Percentiles rank a stretch among this genome's conserved stretches.
These are phyloP conservation scores for Actenoides hombroni DNA, from an alignment of 2,113 vertebrate genomes.

Conservation along the genomic window DNA sequence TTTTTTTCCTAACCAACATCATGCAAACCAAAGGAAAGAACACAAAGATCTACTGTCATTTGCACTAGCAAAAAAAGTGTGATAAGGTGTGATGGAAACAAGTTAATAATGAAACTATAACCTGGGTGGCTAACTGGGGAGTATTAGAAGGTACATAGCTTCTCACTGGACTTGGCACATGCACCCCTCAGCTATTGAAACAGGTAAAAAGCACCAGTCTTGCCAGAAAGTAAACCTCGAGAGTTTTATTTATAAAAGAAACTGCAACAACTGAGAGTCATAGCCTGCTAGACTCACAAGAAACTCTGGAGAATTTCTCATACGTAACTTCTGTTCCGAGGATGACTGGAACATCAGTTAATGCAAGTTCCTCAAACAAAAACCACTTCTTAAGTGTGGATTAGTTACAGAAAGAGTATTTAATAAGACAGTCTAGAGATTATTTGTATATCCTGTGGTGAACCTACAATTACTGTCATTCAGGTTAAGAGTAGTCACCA, in stretches of 20 bases:
- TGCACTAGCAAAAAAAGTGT: neutral
- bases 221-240: neutral
- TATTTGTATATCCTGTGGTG: neutral
- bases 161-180: neutral
- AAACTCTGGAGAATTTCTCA: neutral
- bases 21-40: slow-evolving; percentile 11
- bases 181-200: neutral
- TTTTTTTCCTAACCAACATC: neutral
- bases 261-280: neutral
- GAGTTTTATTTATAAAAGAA: neutral
- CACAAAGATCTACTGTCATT: slow-evolving; percentile 12
- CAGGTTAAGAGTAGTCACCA: neutral
- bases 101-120: neutral
- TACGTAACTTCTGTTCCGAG: neutral
- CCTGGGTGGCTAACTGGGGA: neutral
- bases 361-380: neutral
- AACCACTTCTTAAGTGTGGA: neutral
- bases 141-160: neutral
- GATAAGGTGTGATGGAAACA: neutral
- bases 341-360: neutral
- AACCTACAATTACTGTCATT: neutral
- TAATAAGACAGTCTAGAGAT: neutral
- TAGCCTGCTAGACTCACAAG: neutral
- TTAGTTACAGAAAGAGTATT: neutral
- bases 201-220: neutral